These are phyloP conservation scores for Oegoconia quadripuncta DNA, from an alignment of 2,888 invertebrate species.

Conservation along the genomic window DNA sequence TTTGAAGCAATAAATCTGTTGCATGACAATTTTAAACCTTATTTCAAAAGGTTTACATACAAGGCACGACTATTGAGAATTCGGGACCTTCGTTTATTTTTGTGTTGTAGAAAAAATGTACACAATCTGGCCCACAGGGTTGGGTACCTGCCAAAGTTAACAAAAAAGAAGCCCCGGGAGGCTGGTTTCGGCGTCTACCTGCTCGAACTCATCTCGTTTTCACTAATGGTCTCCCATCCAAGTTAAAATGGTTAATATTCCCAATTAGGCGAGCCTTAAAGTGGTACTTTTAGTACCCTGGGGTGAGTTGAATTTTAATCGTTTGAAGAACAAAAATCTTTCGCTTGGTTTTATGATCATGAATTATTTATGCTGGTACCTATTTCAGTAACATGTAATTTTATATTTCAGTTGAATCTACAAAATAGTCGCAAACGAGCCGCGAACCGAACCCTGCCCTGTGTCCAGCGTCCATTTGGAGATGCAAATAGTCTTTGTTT, in stretches of 20 bases:
- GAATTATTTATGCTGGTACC: slow-evolving; percentile 60
- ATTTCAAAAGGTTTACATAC: slow-evolving; percentile 25
- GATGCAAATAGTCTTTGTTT: slow-evolving; percentile 68
- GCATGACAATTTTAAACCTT: slow-evolving; percentile 23
- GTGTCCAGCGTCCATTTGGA: slow-evolving; percentile 35
- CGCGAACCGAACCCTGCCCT: too few relatives aligned
- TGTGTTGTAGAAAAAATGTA: slow-evolving; percentile 41
- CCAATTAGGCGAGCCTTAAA: slow-evolving; percentile 64
- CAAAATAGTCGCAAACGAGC: too few relatives aligned
- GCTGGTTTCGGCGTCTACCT: slow-evolving; percentile 64
- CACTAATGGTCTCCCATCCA: slow-evolving; percentile 60
- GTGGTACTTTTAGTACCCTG: slow-evolving; percentile 52
- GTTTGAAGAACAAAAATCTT: slow-evolving; percentile 33
- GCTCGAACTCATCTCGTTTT: slow-evolving; percentile 57
- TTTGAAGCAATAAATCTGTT: not conserved
- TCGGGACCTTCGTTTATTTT: slow-evolving; percentile 26
- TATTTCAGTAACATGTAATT: slow-evolving; percentile 25
- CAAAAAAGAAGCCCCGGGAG: slow-evolving; percentile 57
- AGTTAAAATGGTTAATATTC: slow-evolving; percentile 64
- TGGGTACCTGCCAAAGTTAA: slow-evolving; percentile 63
- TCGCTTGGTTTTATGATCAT: slow-evolving; percentile 40
- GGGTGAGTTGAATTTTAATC: slow-evolving; percentile 63
- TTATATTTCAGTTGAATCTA: too few relatives aligned
- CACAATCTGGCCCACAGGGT: slow-evolving; percentile 51
- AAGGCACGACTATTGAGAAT: slow-evolving; percentile 1